Evolutionary conservation across 2,797 vertebrate genomes (phyloP), one percentile per base, ranked within the genome.

Genomic region (Parauchenoglanis punctatus): DNA sequence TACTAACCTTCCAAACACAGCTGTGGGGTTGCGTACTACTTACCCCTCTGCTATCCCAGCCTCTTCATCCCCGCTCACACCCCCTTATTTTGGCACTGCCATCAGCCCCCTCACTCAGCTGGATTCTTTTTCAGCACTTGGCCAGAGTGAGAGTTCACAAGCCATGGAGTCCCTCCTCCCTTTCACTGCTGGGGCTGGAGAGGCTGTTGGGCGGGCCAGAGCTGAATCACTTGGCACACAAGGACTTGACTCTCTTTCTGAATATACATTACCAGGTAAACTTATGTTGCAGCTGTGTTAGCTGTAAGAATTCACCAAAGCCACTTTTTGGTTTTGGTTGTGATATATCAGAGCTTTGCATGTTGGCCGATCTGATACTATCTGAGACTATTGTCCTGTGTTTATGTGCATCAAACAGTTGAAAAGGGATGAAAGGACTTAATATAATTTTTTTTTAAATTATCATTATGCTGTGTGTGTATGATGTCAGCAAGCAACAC

Each of bases 1-100:
- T 31, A 96, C 97, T 87, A 97, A 96, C 89, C 94, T 98, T 85
- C 97, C 98, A 85, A 97, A 97, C 52, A 97, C 98, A 31, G 95
- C 98, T 28, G 97, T 98, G n/a, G 97, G 96, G 89, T 93, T 99
- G 86, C 92, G 95, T 93, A 96, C 93, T 91, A 96, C 67, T 67
- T 99, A 95, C 96, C 96, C 97, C 0, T 63, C 97, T 35, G 95
- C 93, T 91, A 96, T 98, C 76, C 96, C 97, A 0, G 93, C 97
- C 59, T 96, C 97, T 6, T 96, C 96, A 0, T 92, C 97, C 0
- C 95, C 95, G 90, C 96, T 98, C 82, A 96, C 97, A 5, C 95
- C 96, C 0, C 95, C 96, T 84, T 98, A 96, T 90, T 99, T 99
- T 2, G 96, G 95, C 90, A 94, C 96, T 20, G 94, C 96, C 40